Conservation (phyloP, 2,797 vertebrate species). For the Channallabes apus region DNA sequence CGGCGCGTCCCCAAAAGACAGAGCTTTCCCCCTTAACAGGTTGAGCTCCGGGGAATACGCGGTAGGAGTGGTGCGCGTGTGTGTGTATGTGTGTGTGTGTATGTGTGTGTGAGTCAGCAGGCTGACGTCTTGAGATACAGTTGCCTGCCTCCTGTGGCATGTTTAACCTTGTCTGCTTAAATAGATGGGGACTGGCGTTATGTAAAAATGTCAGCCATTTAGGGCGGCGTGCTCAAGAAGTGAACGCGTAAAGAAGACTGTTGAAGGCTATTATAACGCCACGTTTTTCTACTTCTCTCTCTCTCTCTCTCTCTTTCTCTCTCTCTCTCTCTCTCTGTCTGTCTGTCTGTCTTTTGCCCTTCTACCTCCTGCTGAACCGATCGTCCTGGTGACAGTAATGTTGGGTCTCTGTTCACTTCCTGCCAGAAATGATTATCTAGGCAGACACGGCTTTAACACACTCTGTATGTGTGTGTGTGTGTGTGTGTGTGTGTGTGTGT, state of each 20-base stretch:
- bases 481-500: slow-evolving; percentile 6
- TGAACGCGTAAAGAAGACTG: slow-evolving; percentile 3
- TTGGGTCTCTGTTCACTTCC: slow-evolving; percentile 37
- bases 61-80: slow-evolving; percentile 6
- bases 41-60: slow-evolving; percentile 52
- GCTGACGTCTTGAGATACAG: slow-evolving; percentile 36
- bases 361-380: slow-evolving; percentile 47
- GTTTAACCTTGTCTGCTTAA: slow-evolving; percentile 67
- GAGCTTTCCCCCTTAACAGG: slow-evolving; percentile 49
- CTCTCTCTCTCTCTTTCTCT: not conserved
- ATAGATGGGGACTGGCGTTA: slow-evolving; percentile 59
- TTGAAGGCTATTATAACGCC: slow-evolving; percentile 13
- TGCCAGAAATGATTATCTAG: slow-evolving; percentile 30
- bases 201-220: slow-evolving; percentile 43
- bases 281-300: not conserved
- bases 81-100: slow-evolving; percentile 23
- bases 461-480: slow-evolving; percentile 25
- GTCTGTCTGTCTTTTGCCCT: slow-evolving; percentile 10
- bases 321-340: not conserved
- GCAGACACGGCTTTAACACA: slow-evolving; percentile 11
- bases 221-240: not conserved
- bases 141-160: slow-evolving; percentile 58
- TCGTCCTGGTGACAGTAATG: slow-evolving; percentile 29
- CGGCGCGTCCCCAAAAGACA: slow-evolving; percentile 47
- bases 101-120: slow-evolving; percentile 34